These are phyloP conservation scores for Antheraea assamensis DNA, from an alignment of 2,888 invertebrate genomes.

Conservation along the genomic window DNA sequence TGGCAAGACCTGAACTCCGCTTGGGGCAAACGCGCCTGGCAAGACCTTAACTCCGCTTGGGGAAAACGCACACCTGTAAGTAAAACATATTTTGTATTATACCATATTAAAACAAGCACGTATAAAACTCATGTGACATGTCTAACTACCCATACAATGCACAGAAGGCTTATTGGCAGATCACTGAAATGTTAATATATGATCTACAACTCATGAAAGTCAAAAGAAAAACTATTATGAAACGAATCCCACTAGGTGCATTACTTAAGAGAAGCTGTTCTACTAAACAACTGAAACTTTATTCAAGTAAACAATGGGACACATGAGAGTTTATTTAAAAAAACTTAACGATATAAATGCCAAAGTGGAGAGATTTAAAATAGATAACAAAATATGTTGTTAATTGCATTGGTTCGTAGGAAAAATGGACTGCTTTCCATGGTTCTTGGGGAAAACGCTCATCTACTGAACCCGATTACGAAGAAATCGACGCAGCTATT, in stretches of 20 bases:
- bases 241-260: neutral
- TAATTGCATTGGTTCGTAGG: conserved; percentile 57
- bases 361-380: neutral
- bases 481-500: conserved; percentile 63
- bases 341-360: neutral
- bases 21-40: conserved; percentile 84
- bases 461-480: conserved; percentile 63
- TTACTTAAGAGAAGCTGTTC: neutral
- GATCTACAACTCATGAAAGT: neutral
- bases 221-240: neutral
- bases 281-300: neutral
- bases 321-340: too few relatives aligned
- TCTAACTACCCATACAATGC: neutral
- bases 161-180: neutral
- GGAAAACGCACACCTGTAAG: conserved; percentile 75
- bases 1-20: conserved; percentile 80
- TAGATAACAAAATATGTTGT: neutral
- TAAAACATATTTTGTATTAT: conserved; percentile 24
- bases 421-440: conserved; percentile 86
- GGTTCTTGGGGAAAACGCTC: conserved; percentile 87
- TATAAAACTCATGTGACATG: neutral
- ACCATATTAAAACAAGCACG: neutral
- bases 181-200: neutral
- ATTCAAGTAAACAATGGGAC: neutral
- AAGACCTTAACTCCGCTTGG: conserved; percentile 77